phyloP scores from a whole-genome alignment of 2,797 vertebrate species.

The Eleutherodactylus coqui region DNA sequence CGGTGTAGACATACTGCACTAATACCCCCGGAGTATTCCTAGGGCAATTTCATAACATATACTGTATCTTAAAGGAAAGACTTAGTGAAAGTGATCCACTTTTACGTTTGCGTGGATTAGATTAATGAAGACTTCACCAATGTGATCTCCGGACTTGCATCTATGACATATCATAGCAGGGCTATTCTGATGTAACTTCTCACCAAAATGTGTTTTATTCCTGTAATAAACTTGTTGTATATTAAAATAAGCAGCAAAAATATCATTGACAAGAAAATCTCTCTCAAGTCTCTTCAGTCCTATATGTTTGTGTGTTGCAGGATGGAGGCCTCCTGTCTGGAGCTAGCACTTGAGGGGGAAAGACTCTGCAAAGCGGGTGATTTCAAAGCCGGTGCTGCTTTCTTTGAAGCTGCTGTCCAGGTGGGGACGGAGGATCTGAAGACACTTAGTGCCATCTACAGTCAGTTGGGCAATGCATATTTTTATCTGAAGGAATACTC shows the following conservation, averaged over 20 bases:
- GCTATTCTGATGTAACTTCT: neutral
- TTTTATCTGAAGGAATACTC: constrained; percentile 97
- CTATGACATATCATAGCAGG: too few relatives aligned
- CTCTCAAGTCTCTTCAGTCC: neutral
- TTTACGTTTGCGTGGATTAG: too few relatives aligned
- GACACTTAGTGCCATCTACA: constrained; percentile 98
- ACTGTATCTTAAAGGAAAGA: too few relatives aligned
- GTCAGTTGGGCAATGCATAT: constrained; percentile 96
- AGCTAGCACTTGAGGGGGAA: constrained; percentile 94
- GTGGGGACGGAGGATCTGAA: constrained; percentile 97
- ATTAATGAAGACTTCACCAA: too few relatives aligned
- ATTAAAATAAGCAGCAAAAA: neutral
- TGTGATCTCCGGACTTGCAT: too few relatives aligned
- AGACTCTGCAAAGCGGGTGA: constrained; percentile 92
- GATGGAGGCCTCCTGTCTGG: constrained; percentile 97
- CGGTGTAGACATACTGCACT: too few relatives aligned
- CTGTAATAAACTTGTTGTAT: neutral
- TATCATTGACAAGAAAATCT: neutral
- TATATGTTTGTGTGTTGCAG: constrained; percentile 70
- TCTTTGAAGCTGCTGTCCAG: constrained; percentile 95
- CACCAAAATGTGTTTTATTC: neutral
- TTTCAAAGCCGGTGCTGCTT: constrained; percentile 91
- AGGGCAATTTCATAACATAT: too few relatives aligned
- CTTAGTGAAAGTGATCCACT: too few relatives aligned
- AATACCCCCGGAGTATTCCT: too few relatives aligned